Base-by-base conservation (phyloP, 35 echinoderm and acorn worm genomes). In the Apostichopus parvimensis region DNA sequence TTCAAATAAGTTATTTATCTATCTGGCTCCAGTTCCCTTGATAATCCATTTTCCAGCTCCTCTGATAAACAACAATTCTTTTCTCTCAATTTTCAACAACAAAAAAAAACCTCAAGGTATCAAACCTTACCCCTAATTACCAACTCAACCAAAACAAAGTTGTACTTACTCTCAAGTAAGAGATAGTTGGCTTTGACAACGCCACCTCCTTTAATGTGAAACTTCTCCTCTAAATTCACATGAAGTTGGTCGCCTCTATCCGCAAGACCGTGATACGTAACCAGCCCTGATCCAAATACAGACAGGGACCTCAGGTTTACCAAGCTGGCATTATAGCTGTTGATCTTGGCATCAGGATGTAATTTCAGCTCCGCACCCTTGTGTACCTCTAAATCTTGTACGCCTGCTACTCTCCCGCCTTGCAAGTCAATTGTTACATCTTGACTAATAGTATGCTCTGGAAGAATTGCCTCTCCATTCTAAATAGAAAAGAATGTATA, bases 151-250 rank as follows among this genome's bases (percentile, higher is more conserved):
- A 45, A 45, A 45, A 68, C 64, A 18, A 18, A 9, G 6, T 11
- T 68, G 11, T 2, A 53, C 90, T 15, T 77, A 96, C 95, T 87
- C 94, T 53, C 83, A 11, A 96, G 34, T 14, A 93, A 88, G 64
- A 98, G 6, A 13, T 93, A 88, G 76, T 95, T 91, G 12, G 80
- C 87, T 70, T 61, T 87, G 73, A 98, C 77, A 25, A 85, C 14
- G 59, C 91, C 96, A 58, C 96, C 96, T 21, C 91, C 91, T 24
- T 91, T 79, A 18, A 98, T 45, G 6, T 56, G 61, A 24, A 95
- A 94, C 6, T 87, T 75, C 28, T 73, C 86, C 10, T 53, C 58
- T 23, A 98, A 17, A 28, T 61, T 82, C 66, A 95, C 77, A 18
- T 8, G 82, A 13, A 98, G 65, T 54, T 93, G 89, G 57, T 90